phyloP scores from a whole-genome alignment of 2,888 invertebrate species.

The Prionchulus punctatus region DNA sequence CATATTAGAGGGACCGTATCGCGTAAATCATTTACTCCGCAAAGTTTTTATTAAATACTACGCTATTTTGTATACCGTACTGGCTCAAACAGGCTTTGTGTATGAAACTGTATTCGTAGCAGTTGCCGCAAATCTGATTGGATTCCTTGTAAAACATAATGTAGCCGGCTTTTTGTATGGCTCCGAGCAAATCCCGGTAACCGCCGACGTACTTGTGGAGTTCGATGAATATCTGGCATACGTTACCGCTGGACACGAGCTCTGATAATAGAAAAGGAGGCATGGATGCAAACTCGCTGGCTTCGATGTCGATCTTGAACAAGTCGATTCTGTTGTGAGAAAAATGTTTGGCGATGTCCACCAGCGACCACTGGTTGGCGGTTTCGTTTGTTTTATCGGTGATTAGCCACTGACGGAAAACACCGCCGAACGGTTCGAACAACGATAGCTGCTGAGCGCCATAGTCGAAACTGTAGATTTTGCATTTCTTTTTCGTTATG shows the following conservation, averaged over 20 bases:
- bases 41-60: too few relatives aligned
- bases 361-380: too few relatives aligned
- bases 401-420: too few relatives aligned
- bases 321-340: neutral
- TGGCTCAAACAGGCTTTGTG: neutral
- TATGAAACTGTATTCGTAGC: neutral
- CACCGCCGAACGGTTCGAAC: too few relatives aligned
- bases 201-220: neutral
- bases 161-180: neutral
- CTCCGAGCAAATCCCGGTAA: neutral
- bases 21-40: too few relatives aligned
- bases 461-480: too few relatives aligned
- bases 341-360: neutral
- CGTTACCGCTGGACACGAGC: neutral
- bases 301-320: neutral
- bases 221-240: neutral
- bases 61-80: too few relatives aligned
- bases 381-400: too few relatives aligned
- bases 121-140: neutral
- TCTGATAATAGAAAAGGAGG: neutral
- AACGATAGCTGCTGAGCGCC: too few relatives aligned
- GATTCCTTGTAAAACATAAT: neutral
- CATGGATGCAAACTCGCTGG: neutral
- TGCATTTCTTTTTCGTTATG: too few relatives aligned
- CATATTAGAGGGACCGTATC: too few relatives aligned